Percentiles rank a stretch among this genome's conserved stretches.
These are phyloP conservation scores for Drosophila quadrilineata DNA, from an alignment of 1,140 invertebrate species.

Conservation along the genomic window DNA sequence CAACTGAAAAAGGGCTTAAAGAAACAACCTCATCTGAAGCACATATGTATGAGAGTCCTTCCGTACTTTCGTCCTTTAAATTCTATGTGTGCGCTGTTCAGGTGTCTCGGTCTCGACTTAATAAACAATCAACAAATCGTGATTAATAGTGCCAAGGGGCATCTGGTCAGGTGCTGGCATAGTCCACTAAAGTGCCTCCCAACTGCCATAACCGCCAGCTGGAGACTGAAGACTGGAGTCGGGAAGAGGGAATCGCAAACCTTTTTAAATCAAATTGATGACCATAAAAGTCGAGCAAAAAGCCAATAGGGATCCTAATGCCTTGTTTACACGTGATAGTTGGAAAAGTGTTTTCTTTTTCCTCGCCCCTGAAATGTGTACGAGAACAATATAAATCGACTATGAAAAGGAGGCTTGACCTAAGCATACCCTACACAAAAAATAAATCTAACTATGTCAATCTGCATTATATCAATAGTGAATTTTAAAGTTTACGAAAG, in stretches of 20 bases:
- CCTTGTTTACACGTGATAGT: constrained; percentile 5
- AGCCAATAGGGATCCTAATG: neutral
- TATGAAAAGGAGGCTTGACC: neutral
- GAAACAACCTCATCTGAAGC: neutral
- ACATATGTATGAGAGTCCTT: neutral
- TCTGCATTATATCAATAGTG: too few relatives aligned
- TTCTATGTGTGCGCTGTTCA: too few relatives aligned
- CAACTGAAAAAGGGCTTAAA: neutral
- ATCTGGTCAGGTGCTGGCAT: constrained; percentile 21
- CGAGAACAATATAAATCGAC: neutral
- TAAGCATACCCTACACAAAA: neutral
- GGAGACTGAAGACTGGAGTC: neutral
- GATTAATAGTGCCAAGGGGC: constrained; percentile 52
- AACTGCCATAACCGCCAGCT: constrained; percentile 54
- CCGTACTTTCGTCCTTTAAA: too few relatives aligned
- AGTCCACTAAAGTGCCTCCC: constrained; percentile 10
- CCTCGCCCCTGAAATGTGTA: too few relatives aligned
- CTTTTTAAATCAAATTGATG: constrained; percentile 56
- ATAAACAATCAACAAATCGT: constrained; percentile 66
- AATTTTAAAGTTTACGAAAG: too few relatives aligned
- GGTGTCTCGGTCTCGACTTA: constrained; percentile 56
- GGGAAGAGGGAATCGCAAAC: neutral
- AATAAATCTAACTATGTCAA: too few relatives aligned
- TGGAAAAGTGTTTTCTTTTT: neutral
- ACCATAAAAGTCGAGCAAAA: constrained; percentile 3